These are phyloP conservation scores for Tigriopus japonicus DNA, from an alignment of 1,140 invertebrate genomes.

Conservation along the genomic window DNA sequence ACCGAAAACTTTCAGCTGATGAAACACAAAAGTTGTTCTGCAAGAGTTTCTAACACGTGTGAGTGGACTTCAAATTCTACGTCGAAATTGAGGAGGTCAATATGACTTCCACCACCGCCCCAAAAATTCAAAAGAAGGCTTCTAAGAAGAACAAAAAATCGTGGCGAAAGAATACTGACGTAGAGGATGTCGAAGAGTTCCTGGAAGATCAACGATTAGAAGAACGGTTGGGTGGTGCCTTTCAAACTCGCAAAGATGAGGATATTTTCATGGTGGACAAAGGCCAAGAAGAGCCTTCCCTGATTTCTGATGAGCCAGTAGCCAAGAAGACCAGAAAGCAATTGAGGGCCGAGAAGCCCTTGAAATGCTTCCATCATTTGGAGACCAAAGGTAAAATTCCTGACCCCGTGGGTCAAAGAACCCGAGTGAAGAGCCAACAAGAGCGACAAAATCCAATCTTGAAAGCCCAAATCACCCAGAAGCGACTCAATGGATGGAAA, in stretches of 20 bases:
- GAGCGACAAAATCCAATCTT: conserved; percentile 1
- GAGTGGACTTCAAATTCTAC: too few species aligned
- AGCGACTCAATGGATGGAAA: too few species aligned
- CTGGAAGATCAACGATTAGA: conserved; percentile 12
- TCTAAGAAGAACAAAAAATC: conserved; percentile 13
- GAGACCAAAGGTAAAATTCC: not conserved
- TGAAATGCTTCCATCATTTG: conserved; percentile 4
- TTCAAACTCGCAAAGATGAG: not conserved
- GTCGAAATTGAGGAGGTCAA: too few species aligned
- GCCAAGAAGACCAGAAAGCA: not conserved
- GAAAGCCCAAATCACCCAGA: not conserved
- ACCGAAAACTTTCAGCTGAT: too few species aligned
- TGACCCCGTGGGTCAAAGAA: not conserved
- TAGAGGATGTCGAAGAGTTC: conserved; percentile 7
- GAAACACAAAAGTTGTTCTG: too few species aligned
- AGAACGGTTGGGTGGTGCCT: conserved; percentile 8
- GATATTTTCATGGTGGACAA: conserved; percentile 9
- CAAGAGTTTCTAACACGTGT: too few species aligned
- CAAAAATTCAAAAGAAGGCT: conserved; percentile 3
- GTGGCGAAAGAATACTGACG: conserved; percentile 9
- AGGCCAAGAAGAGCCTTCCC: not conserved
- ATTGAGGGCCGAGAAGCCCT: not conserved
- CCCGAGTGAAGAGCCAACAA: not conserved
- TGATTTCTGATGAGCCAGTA: too few species aligned
- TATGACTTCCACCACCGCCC: not conserved